Base-by-base conservation (phyloP, 1,140 invertebrate genomes). In the Diorhabda carinulata region DNA sequence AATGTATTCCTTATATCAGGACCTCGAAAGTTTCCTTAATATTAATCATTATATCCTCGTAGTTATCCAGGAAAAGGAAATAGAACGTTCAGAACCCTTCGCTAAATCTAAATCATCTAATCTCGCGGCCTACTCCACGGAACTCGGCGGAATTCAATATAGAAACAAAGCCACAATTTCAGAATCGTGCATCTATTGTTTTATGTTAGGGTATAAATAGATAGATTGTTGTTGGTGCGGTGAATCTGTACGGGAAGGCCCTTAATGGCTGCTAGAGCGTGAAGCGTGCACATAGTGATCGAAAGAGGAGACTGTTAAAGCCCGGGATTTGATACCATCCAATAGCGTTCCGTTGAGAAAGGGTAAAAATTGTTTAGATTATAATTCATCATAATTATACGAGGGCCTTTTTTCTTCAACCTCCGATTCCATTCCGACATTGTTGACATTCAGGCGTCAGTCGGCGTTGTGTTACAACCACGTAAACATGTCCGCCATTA, bases 121-220 rank as follows among this genome's bases (percentile, higher is more conserved):
- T 65, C 6, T 65, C 44, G 57, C 47, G 47, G 25, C 64, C 43
- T 43, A 57, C 64, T 43, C 6, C 64, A 57, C 64, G 64, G 25
- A 25, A 25, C 25, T 25, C 25, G 25, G 57, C 57, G 43, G 52
- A 57, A 65, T 65, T 65, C 56, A 65, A 65, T 65, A 65, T 52
- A 7, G 47, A 65, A 45, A 65, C 64, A 65, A 65, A 58, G 64
- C 64, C 64, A 57, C 64, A 65, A 65, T 57, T 57, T 65, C 64
- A 43, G 64, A 58, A 47, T 57, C 64, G 64, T 65, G 64, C 45
- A n/a, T 65, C 64, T 65, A 65, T 65, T 65, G 64, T 65, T 65
- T 58, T 65, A 7, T 57, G 52, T 57, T 6, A 52, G 47, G 6
- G 47, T 52, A 52, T 52, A 52, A 52, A 52, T 52, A 52, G 47